Conservation (phyloP, 2,113 vertebrate genomes). For the Pan paniscus region DNA sequence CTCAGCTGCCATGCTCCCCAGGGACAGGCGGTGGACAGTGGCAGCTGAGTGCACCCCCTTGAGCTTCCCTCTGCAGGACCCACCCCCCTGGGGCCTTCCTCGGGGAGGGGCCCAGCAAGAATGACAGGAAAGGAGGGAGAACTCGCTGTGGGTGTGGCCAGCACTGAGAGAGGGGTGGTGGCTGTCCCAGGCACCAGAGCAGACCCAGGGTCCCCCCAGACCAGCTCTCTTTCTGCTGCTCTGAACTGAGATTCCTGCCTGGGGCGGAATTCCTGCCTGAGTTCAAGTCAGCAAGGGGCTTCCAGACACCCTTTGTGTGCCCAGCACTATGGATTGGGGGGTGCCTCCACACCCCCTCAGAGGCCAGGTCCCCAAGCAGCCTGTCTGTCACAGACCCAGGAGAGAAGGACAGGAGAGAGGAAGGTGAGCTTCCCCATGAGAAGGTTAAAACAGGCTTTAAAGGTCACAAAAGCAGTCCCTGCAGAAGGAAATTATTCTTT, state of each 20-base stretch:
- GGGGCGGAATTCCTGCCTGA: no score
- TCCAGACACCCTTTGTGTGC: neutral
- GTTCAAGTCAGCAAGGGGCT: neutral
- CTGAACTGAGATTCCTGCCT: rapidly evolving
- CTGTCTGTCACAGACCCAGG: neutral
- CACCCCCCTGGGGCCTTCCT: neutral
- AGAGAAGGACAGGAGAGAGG: neutral
- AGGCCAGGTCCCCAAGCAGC: neutral
- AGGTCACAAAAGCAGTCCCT: neutral
- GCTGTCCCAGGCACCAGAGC: neutral
- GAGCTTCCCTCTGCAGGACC: neutral
- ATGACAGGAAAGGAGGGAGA: neutral
- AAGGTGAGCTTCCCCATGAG: no score
- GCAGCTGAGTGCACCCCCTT: rapidly evolving
- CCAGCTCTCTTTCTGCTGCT: neutral
- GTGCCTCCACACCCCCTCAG: neutral
- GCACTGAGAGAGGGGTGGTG: neutral
- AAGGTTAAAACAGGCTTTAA: rapidly evolving
- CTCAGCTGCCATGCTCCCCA: neutral
- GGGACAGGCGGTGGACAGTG: rapidly evolving
- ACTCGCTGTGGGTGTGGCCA: neutral
- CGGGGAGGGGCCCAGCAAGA: neutral
- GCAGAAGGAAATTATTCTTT: neutral
- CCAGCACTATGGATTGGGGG: no score
- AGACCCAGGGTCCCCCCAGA: neutral